Percentiles rank a stretch among this genome's conserved stretches.
These are phyloP conservation scores for Synergus gifuensis DNA, from an alignment of 2,888 invertebrate species.

Conservation along the genomic window DNA sequence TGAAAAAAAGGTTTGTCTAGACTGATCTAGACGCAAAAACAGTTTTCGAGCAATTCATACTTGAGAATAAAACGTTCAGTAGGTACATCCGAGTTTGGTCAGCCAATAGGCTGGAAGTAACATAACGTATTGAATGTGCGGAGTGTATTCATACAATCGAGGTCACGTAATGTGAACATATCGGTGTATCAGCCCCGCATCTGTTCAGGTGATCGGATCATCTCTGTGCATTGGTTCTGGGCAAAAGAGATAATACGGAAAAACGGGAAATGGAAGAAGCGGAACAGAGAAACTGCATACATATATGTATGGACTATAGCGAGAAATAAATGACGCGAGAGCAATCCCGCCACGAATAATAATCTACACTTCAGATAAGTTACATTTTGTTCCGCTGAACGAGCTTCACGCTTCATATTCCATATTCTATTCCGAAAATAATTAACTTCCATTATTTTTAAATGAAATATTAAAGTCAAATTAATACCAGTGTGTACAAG, in stretches of 20 bases:
- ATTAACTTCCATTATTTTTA: not conserved
- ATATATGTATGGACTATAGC: slow-evolving; percentile 30
- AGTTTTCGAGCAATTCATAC: not conserved
- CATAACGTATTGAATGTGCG: slow-evolving; percentile 18
- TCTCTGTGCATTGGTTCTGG: not conserved
- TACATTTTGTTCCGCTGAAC: slow-evolving; percentile 42
- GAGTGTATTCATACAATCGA: slow-evolving; percentile 27
- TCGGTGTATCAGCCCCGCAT: slow-evolving; percentile 36
- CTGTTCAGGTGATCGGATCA: slow-evolving; percentile 32
- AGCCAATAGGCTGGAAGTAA: slow-evolving; percentile 31
- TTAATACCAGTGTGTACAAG: not conserved
- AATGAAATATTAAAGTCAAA: not conserved
- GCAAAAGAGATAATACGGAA: slow-evolving; percentile 40
- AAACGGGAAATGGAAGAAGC: slow-evolving; percentile 30
- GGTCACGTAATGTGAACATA: slow-evolving; percentile 38
- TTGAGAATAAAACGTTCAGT: slow-evolving; percentile 16
- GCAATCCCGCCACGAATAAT: slow-evolving; percentile 62
- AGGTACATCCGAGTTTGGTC: slow-evolving; percentile 30
- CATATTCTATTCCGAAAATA: slow-evolving; percentile 13
- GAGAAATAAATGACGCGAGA: slow-evolving; percentile 37
- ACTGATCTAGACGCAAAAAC: not conserved
- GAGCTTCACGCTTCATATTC: not conserved
- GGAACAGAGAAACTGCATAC: slow-evolving; percentile 50
- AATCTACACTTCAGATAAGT: slow-evolving; percentile 57
- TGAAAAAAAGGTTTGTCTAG: not conserved